Percentiles rank a stretch among this genome's conserved stretches.
Evolutionary conservation across 2,888 invertebrate genomes (phyloP).

Genomic region (Endotricha flammealis): DNA sequence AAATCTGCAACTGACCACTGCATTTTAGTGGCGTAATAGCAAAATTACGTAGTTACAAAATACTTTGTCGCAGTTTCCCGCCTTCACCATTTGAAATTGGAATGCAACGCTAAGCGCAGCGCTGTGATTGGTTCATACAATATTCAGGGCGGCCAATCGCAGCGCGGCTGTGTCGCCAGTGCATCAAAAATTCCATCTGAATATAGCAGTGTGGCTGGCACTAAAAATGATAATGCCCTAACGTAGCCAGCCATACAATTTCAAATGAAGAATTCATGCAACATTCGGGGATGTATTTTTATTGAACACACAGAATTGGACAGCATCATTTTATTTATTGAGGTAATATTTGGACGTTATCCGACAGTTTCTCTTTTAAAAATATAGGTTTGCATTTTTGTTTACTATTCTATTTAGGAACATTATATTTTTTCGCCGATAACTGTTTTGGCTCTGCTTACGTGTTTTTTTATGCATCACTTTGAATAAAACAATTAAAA

Average conservation of each 20-base stretch:
- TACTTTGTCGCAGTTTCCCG: conserved; percentile 64
- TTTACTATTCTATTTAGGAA: too few species aligned
- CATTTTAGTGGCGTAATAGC: conserved; percentile 55
- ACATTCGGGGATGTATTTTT: conserved; percentile 64
- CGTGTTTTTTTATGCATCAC: too few species aligned
- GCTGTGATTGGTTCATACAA: conserved; percentile 76
- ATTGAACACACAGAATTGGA: conserved; percentile 62
- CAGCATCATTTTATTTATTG: conserved; percentile 66
- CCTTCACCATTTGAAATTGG: conserved; percentile 75
- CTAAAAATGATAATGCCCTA: conserved; percentile 79
- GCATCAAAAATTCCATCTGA: conserved; percentile 80
- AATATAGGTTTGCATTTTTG: too few species aligned
- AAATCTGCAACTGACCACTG: conserved; percentile 11
- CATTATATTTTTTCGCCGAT: too few species aligned
- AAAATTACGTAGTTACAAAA: conserved; percentile 63
- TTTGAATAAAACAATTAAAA: too few species aligned
- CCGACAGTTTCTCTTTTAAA: conserved; percentile 20
- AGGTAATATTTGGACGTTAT: conserved; percentile 35
- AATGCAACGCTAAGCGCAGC: conserved; percentile 74
- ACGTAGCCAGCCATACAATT: conserved; percentile 73
- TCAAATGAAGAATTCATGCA: conserved; percentile 76
- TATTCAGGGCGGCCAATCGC: conserved; percentile 75
- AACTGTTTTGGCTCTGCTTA: too few species aligned
- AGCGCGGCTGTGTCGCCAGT: conserved; percentile 74
- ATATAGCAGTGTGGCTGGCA: conserved; percentile 76